Base-by-base conservation (phyloP, 2,888 invertebrate species). In the Trilocha varians region DNA sequence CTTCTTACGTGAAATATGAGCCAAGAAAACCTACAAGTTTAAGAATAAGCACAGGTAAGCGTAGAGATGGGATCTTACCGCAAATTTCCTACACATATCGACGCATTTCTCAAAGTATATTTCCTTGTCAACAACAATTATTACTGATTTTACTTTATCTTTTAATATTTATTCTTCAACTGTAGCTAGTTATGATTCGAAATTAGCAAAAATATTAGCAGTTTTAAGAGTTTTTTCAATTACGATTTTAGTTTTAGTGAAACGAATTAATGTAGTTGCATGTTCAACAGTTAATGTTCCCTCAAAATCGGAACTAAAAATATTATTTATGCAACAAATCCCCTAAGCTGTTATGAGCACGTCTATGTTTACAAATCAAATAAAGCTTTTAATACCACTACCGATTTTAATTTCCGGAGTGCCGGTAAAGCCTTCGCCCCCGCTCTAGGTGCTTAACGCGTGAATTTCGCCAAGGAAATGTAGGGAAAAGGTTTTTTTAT, bases 1-100 rank as follows among this genome's bases (percentile, higher is more conserved):
- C 54, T 48, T n/a, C 49, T 51, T 50, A 47, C 43, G 53, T 48
- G 49, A 61, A 52, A 51, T 47, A 55, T 48, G 45, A 47, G 51
- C 43, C 33, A 18, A 41, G 43, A 47, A 53, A 49, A 44, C 44
- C 37, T 41, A 44, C 46, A 34, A 43, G 36, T 43, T 43, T 18
- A 43, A 18, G 25, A 34, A 43, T 43, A 43, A 37, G 39, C 25
- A 43, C 36, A 40, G 18, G 36, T 37, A 15, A 13, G 36, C 40
- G 13, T 43, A 43, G 43, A 40, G 40, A 34, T 43, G 37, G 38
- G 18, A n/a, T 4, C 6, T 5, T 32, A 16, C 25, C 42, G 38
- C 32, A 35, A 42, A 16, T 42, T 32, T 16, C 2, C 5, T n/a
- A n/a, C n/a, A n/a, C 5, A 18, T 5, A 42, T n/a, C 34, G 34